These are phyloP conservation scores for Anabas testudineus DNA, from an alignment of 2,797 vertebrate genomes.

Conservation along the genomic window DNA sequence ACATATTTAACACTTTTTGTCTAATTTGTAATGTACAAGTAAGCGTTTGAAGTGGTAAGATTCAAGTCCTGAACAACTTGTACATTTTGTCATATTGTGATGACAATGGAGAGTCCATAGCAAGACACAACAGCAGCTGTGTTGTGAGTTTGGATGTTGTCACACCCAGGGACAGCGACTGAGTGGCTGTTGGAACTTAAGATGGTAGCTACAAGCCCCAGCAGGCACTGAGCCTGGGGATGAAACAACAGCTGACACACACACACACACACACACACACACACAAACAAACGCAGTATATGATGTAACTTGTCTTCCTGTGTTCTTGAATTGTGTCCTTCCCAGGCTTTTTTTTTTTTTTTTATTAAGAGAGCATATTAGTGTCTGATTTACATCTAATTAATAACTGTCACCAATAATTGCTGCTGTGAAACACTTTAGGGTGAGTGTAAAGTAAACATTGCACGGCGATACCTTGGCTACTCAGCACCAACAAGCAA, in stretches of 20 bases:
- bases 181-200: slow-evolving; percentile 54
- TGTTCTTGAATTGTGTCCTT: slow-evolving; percentile 3
- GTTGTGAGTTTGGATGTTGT: slow-evolving; percentile 38
- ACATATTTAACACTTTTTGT: slow-evolving; percentile 43
- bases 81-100: slow-evolving; percentile 13
- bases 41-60: slow-evolving; percentile 39
- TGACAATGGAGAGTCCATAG: slow-evolving; percentile 22
- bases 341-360: slow-evolving; percentile 17
- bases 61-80: slow-evolving; percentile 35
- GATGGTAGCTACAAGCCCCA: slow-evolving; percentile 54
- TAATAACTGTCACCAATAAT: slow-evolving; percentile 1
- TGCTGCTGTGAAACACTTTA: slow-evolving; percentile 16
- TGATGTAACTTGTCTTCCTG: slow-evolving; percentile 60
- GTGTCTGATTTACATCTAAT: slow-evolving; percentile 3
- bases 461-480: neutral
- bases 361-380: neutral
- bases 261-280: slow-evolving; percentile 14
- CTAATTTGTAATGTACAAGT: slow-evolving; percentile 32
- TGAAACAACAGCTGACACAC: slow-evolving; percentile 41
- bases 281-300: slow-evolving; percentile 24
- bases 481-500: neutral
- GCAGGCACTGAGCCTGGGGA: slow-evolving; percentile 46
- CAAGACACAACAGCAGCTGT: slow-evolving; percentile 59
- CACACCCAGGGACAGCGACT: slow-evolving; percentile 45
- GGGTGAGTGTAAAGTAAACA: slow-evolving; percentile 2